Evolutionary conservation across 2,113 vertebrate genomes (phyloP).

Genomic region (Muscicapa adusta): DNA sequence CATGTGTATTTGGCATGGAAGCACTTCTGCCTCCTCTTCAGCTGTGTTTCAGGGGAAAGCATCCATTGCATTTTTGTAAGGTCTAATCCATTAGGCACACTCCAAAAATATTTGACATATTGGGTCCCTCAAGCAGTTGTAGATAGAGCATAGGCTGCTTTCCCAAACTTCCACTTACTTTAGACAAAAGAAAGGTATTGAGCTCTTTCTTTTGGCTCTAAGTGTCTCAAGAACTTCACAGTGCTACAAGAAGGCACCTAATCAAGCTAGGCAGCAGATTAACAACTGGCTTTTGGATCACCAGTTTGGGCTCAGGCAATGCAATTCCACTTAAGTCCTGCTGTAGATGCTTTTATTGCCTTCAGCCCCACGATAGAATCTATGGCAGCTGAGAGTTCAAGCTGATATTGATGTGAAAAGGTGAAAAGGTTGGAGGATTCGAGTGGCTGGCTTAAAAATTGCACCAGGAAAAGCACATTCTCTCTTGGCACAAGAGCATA

Average conservation of each 20-base stretch:
- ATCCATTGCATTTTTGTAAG: background rate
- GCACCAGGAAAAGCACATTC: background rate
- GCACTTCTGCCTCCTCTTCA: background rate
- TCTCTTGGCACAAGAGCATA: background rate
- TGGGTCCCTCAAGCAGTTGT: background rate
- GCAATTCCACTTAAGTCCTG: background rate
- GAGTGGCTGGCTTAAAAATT: background rate
- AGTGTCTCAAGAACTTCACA: background rate
- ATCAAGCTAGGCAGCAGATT: background rate
- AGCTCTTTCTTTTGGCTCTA: background rate
- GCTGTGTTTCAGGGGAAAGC: background rate
- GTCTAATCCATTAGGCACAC: background rate
- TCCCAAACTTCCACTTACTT: background rate
- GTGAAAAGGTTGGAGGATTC: constrained; percentile 26
- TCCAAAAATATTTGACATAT: background rate
- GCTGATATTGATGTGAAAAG: background rate
- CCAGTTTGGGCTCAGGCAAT: background rate
- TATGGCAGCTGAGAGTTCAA: background rate
- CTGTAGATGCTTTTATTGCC: background rate
- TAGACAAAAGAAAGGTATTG: background rate
- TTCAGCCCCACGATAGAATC: background rate
- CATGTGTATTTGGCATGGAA: background rate
- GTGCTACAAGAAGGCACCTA: background rate
- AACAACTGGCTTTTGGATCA: constrained; percentile 5
- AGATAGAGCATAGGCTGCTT: background rate